These are phyloP conservation scores for Coluber constrictor DNA, from an alignment of 2,797 vertebrate genomes.

Conservation along the genomic window DNA sequence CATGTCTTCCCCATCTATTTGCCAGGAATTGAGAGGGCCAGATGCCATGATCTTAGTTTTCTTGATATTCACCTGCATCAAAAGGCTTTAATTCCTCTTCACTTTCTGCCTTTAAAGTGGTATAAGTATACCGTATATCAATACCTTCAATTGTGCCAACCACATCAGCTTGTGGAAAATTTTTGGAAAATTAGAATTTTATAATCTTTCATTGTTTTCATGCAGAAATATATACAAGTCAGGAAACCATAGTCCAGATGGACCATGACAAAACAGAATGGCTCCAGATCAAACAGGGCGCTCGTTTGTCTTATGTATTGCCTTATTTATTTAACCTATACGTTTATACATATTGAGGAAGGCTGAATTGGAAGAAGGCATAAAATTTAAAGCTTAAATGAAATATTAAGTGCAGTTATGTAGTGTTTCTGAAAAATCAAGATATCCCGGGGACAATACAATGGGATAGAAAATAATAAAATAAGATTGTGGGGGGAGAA, in stretches of 20 bases:
- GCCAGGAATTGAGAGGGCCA: no score
- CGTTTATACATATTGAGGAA: neutral
- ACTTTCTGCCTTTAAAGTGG: no score
- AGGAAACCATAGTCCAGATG: neutral
- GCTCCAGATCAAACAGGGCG: neutral
- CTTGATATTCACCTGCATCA: no score
- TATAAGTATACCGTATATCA: neutral
- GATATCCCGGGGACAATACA: neutral
- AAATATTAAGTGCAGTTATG: neutral
- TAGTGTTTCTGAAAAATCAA: neutral
- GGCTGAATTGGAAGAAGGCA: neutral
- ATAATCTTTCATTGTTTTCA: neutral
- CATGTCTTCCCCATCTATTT: no score
- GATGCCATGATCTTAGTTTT: no score
- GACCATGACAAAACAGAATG: neutral
- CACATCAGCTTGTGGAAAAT: neutral
- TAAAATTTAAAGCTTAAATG: neutral
- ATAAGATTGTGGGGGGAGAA: neutral
- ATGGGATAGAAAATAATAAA: neutral
- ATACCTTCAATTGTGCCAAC: neutral
- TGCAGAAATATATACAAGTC: neutral
- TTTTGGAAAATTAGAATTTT: neutral
- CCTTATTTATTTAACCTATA: neutral
- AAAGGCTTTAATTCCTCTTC: no score
- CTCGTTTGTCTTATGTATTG: neutral